These are phyloP conservation scores for Enteromius mattozi DNA, from an alignment of 2,797 vertebrate genomes.

Conservation along the genomic window DNA sequence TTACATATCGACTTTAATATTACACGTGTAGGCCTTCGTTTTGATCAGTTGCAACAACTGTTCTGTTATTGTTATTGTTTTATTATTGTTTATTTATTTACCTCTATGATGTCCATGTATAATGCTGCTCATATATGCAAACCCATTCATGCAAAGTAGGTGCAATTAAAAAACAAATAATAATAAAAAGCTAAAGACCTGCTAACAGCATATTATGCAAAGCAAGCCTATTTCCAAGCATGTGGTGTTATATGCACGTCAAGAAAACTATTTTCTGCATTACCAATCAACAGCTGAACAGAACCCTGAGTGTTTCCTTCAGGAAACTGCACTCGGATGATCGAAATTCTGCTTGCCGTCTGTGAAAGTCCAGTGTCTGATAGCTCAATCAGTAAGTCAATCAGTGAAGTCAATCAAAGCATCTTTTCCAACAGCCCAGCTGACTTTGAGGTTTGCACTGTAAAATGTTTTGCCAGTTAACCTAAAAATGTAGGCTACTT, in stretches of 20 bases:
- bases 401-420: slow-evolving; percentile 81
- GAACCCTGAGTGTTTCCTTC: slow-evolving; percentile 10
- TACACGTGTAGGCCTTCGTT: not conserved
- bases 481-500: not conserved
- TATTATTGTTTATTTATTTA: not conserved
- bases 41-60: not conserved
- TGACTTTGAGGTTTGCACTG: slow-evolving; percentile 65
- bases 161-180: not conserved
- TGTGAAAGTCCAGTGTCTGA: slow-evolving; percentile 69
- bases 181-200: not conserved
- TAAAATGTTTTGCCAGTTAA: slow-evolving; percentile 1
- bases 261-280: slow-evolving; percentile 20
- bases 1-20: not conserved
- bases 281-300: slow-evolving; percentile 5
- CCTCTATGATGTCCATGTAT: not conserved
- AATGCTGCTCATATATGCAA: not conserved
- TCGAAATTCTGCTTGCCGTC: slow-evolving; percentile 47
- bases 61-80: slow-evolving; percentile 8
- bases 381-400: slow-evolving; percentile 85
- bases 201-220: slow-evolving; percentile 1
- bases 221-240: slow-evolving; percentile 4
- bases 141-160: not conserved
- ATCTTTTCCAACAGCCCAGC: slow-evolving; percentile 79
- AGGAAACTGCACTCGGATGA: slow-evolving; percentile 25
- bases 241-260: not conserved